Evolutionary conservation across 2,888 invertebrate genomes (phyloP), one percentile per base, ranked within the genome.

Genomic region (Cenopis cana): DNA sequence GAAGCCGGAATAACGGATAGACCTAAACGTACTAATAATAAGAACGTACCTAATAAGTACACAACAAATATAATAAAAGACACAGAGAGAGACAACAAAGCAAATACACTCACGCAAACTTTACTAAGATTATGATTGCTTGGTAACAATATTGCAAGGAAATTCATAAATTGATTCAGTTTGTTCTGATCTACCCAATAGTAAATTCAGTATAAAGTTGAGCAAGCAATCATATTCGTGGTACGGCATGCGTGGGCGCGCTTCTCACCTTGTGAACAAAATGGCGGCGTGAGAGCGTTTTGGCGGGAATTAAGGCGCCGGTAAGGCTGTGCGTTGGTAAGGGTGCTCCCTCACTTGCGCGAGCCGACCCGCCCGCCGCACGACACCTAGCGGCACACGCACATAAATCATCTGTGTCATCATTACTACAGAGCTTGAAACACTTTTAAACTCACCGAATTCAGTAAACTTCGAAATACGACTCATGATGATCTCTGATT

Each of bases 311-410:
- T 93, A 93, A 95, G 96, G 97, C 96, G 96, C 96, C 94, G 95
- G 98, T 88, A 93, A 89, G 86, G 93, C 93, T 76, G 91, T 97
- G 96, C 98, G 98, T 96, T 98, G 98, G 96, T 98, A 98, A 94
- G 98, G 98, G 96, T 98, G 98, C 95, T 98, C 98, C 96, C 98
- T 95, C 94, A 96, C 95, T 94, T 97, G 96, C 95, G 96, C 96
- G 94, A 97, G 95, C 94, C 97, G 96, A 89, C 96, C 96, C 94
- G 97, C 96, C 85, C 94, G 95, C 94, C 96, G 96, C 95, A 96
- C 97, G 96, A 97, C 97, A 97, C 95, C 95, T 95, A 95, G 94
- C 94, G 94, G 93, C 93, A 93, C 83, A 92, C 82, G 82, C 85
- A 89, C 81, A 85, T 91, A 87, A 87, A 91, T 89, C 85, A 90